phyloP scores from a whole-genome alignment of 1,140 invertebrate genomes.

The Psix sp. region DNA sequence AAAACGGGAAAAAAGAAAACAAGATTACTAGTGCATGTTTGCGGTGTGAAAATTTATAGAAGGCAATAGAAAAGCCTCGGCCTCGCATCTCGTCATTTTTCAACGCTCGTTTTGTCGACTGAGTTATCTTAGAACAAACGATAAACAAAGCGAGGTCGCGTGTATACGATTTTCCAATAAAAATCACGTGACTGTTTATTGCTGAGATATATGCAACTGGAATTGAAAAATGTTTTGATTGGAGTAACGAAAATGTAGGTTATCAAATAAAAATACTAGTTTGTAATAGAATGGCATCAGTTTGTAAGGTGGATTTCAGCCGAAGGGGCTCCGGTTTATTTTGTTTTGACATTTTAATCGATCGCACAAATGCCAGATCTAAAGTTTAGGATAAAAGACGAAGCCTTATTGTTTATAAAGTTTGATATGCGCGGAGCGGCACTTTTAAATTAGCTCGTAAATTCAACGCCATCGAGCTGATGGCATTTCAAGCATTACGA shows the following conservation, averaged over 20 bases:
- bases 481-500: conserved; percentile 56
- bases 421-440: conserved; percentile 45
- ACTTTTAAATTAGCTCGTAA: conserved; percentile 61
- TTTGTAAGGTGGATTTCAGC: conserved; percentile 30
- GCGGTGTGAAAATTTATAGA: conserved; percentile 32
- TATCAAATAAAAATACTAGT: conserved; percentile 49
- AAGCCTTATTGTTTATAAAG: conserved; percentile 57
- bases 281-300: conserved; percentile 39
- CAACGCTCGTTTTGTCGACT: conserved; percentile 41
- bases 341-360: conserved; percentile 63
- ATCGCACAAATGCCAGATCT: conserved; percentile 61
- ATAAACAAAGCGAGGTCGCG: conserved; percentile 58
- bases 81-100: conserved; percentile 46
- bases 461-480: conserved; percentile 47
- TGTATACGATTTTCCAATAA: conserved; percentile 35
- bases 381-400: conserved; percentile 63
- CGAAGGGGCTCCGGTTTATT: conserved; percentile 36
- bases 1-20: conserved; percentile 10
- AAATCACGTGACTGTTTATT: conserved; percentile 43
- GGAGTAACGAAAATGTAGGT: conserved; percentile 41
- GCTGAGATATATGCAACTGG: conserved; percentile 43
- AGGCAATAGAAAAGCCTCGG: conserved; percentile 46
- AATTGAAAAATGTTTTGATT: conserved; percentile 40
- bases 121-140: conserved; percentile 52
- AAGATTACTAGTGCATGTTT: conserved; percentile 21